Conservation (phyloP, 2,888 invertebrate species). For the Elmis aenea region DNA sequence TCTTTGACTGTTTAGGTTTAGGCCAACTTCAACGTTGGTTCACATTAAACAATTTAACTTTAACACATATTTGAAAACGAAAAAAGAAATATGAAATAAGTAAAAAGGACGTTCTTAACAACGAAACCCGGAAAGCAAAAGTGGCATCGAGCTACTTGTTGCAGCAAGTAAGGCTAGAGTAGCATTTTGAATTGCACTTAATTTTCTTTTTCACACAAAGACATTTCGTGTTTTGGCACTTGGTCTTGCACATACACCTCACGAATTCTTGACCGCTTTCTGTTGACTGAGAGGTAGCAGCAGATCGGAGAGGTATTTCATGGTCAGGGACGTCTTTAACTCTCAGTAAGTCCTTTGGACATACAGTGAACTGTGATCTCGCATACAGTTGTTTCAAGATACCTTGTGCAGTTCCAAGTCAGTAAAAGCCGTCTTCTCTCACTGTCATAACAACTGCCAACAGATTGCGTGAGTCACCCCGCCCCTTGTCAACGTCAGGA, state of each 20-base stretch:
- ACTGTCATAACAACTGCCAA: constrained; percentile 2
- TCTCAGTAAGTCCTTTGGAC: constrained; percentile 3
- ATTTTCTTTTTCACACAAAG: constrained; percentile 1
- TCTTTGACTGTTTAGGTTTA: too few species aligned
- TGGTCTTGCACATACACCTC: constrained; percentile 3
- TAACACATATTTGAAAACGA: too few species aligned
- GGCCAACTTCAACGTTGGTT: too few species aligned
- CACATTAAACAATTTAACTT: too few species aligned
- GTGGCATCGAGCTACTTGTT: too few species aligned
- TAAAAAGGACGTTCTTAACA: too few species aligned
- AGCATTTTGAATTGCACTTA: constrained; percentile 6
- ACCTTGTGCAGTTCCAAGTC: constrained; percentile 3
- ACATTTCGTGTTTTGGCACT: constrained; percentile 1
- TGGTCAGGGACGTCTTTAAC: constrained; percentile 2
- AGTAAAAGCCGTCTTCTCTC: constrained; percentile 2
- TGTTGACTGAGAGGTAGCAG: background rate
- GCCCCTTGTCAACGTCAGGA: constrained; percentile 4
- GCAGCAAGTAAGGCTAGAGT: constrained; percentile 2
- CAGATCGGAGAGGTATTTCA: constrained; percentile 2
- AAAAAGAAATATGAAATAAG: too few species aligned
- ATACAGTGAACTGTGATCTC: constrained; percentile 5
- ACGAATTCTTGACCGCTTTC: constrained; percentile 1
- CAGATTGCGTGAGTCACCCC: constrained; percentile 3
- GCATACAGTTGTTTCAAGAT: constrained; percentile 1
- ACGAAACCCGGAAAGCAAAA: too few species aligned